Percentiles rank a stretch among this genome's conserved stretches.
Evolutionary conservation across 2,797 vertebrate genomes (phyloP).

Genomic region (Esox masquinongy): DNA sequence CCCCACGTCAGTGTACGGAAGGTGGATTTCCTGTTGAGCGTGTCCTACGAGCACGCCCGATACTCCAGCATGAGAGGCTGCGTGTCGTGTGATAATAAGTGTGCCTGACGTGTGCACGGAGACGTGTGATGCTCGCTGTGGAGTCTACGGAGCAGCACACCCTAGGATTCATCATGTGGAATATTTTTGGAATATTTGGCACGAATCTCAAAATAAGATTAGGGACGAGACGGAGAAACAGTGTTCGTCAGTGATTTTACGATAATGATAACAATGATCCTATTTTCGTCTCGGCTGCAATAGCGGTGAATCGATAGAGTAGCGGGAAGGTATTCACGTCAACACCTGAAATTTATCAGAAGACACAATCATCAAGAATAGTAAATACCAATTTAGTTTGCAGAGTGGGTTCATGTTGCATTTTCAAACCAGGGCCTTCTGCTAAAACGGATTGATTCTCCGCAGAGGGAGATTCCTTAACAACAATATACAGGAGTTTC

Average conservation of each 20-base stretch:
- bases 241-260: neutral
- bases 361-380: neutral
- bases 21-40: conserved; percentile 8
- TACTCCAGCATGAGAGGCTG: neutral
- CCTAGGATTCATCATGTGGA: neutral
- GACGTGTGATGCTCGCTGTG: conserved; percentile 1
- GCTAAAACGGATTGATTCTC: too few species aligned
- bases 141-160: neutral
- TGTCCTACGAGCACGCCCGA: neutral
- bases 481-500: neutral
- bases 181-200: conserved; percentile 1
- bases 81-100: conserved; percentile 1
- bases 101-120: conserved; percentile 5
- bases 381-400: neutral
- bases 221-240: too few species aligned
- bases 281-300: too few species aligned
- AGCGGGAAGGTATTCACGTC: too few species aligned
- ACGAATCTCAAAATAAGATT: neutral
- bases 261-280: neutral
- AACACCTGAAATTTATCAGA: too few species aligned
- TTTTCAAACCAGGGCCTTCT: neutral
- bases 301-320: too few species aligned
- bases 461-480: too few species aligned
- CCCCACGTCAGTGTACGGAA: neutral
- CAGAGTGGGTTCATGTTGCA: neutral